Conservation (phyloP, 2,797 vertebrate genomes). For the Tauraco hartlaubi region DNA sequence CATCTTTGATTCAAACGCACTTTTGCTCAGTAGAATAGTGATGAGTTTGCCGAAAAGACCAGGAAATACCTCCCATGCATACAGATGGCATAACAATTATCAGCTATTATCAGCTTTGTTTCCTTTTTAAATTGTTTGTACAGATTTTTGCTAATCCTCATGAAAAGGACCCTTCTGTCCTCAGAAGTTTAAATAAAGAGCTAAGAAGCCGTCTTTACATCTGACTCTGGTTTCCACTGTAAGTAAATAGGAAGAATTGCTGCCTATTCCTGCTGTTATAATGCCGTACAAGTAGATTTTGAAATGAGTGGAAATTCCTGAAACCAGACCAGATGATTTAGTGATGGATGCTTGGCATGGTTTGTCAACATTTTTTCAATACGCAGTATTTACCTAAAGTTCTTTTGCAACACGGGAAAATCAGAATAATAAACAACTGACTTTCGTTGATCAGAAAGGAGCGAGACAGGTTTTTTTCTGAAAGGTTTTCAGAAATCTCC, state of each 20-base stretch:
- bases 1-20: slow-evolving; percentile 22
- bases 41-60: slow-evolving; percentile 53
- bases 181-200: neutral
- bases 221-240: neutral
- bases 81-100: slow-evolving; percentile 33
- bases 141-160: neutral
- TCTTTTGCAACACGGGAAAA: neutral
- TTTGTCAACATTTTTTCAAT: neutral
- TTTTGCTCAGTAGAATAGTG: slow-evolving; percentile 48
- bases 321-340: neutral
- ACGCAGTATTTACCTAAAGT: neutral
- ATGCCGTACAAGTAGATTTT: neutral
- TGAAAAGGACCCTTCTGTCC: neutral
- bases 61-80: slow-evolving; percentile 51
- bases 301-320: neutral
- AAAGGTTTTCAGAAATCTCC: neutral
- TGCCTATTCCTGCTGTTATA: neutral
- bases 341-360: neutral
- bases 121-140: neutral
- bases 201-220: neutral
- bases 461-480: neutral
- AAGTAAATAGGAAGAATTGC: neutral
- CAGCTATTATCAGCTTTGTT: neutral
- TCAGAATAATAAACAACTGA: neutral
- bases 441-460: neutral